Conservation (phyloP, 1,140 invertebrate species). For the silkworm (Bombyx mori) region ASM3026992v2 NC_085131.1:331501-332000, state of each 20-base stretch:
- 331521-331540: too few species aligned
- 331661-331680: conserved; percentile 47
- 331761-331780: conserved; percentile 41
- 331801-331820: conserved; percentile 47
- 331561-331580: too few species aligned
- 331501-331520: too few species aligned
- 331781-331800: conserved; percentile 47
- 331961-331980: conserved; percentile 10
- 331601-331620: conserved; percentile 7
- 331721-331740: conserved; percentile 24
- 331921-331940: too few species aligned
- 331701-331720: conserved; percentile 23
- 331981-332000: background rate
- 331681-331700: conserved; percentile 28
- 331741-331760: background rate
- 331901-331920: conserved; percentile 37
- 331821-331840: conserved; percentile 48
- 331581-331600: too few species aligned
- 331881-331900: conserved; percentile 28
- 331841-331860: conserved; percentile 27
- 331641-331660: conserved; percentile 8
- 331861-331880: conserved; percentile 10
- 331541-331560: too few species aligned
- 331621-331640: background rate
- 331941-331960: conserved; percentile 37